Evolutionary conservation across 2,113 vertebrate genomes (phyloP), one percentile per base, ranked within the genome.

Genomic region (Meriones unguiculatus): DNA sequence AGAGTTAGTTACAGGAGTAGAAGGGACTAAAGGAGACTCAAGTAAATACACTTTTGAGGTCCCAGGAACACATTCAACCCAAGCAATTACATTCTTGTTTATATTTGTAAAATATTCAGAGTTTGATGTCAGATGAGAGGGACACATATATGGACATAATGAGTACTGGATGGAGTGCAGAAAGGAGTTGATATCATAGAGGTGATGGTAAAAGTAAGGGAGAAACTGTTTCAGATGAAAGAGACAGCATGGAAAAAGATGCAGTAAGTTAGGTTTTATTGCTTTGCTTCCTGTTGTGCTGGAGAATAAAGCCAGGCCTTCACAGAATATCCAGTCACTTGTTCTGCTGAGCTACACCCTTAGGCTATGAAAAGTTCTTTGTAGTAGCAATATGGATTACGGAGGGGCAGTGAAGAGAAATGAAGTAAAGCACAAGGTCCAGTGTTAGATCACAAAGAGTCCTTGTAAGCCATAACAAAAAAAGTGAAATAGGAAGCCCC

Each of bases 101-200:
- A 52, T 89, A 22, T 82, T 96, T 89, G 89, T 57, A 69, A 91
- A 94, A 64, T 81, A 94, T 64, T 91, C 77, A 84, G 88, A 92
- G 69, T 94, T 54, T 87, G 35, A 2, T 90, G 30, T 82, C 64
- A 92, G 87, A 80, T 76, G n/a, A 35, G 88, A 87, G 15, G 65
- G 25, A 75, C 72, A 86, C 7, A 93, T 73, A 95, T n/a, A 80
- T 25, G 85, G 70, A 85, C 14, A 70, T 18, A 32, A 92, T 86
- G 52, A 89, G 13, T 91, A 22, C 32, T 93, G 46, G 25, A 62
- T 89, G n/a, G 76, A 96, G 22, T 38, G 57, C 72, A 28, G 76
- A 92, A 12, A 64, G 50, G 25, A 90, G 17, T 92, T 77, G 84
- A 50, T 90, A 41, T 88, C 85, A 32, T 20, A 91, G 30, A 81